Evolutionary conservation across 2,888 invertebrate species (phyloP).

Genomic region (Neuroscelio doddi): DNA sequence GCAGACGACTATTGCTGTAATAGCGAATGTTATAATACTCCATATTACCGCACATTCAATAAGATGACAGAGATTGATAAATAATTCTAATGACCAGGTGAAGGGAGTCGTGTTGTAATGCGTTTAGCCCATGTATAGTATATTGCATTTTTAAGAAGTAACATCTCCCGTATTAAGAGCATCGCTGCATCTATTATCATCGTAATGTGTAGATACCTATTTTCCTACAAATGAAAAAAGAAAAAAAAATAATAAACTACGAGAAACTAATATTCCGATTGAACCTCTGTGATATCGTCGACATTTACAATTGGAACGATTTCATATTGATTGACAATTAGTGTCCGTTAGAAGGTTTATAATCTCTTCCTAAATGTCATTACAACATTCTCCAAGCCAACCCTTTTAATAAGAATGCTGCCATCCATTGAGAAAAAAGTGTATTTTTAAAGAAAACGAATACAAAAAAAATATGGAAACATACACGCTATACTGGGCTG

Average conservation of each 20-base stretch:
- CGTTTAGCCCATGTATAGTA: constrained; percentile 71
- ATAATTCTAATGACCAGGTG: constrained; percentile 67
- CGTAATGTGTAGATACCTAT: constrained; percentile 70
- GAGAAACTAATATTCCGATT: constrained; percentile 64
- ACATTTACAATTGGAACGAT: constrained; percentile 67
- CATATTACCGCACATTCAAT: constrained; percentile 68
- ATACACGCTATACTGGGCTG: constrained; percentile 72
- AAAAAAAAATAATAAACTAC: constrained; percentile 42
- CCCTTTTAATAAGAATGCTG: constrained; percentile 69
- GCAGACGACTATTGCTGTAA: constrained; percentile 62
- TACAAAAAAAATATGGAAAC: constrained; percentile 63
- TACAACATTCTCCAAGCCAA: constrained; percentile 70
- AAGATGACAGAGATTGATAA: constrained; percentile 59
- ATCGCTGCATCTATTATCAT: constrained; percentile 59
- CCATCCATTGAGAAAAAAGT: constrained; percentile 63
- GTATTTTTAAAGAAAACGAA: constrained; percentile 69
- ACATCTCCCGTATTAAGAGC: constrained; percentile 48
- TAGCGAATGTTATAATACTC: constrained; percentile 64
- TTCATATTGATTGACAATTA: constrained; percentile 64
- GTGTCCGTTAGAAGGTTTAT: constrained; percentile 58
- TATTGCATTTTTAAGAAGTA: constrained; percentile 69
- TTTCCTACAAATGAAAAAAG: constrained; percentile 64
- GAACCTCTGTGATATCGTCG: constrained; percentile 71
- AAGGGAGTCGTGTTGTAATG: constrained; percentile 69
- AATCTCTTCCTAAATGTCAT: constrained; percentile 68